These are phyloP conservation scores for Rafetus swinhoei DNA, from an alignment of 2,113 vertebrate species.

Conservation along the genomic window DNA sequence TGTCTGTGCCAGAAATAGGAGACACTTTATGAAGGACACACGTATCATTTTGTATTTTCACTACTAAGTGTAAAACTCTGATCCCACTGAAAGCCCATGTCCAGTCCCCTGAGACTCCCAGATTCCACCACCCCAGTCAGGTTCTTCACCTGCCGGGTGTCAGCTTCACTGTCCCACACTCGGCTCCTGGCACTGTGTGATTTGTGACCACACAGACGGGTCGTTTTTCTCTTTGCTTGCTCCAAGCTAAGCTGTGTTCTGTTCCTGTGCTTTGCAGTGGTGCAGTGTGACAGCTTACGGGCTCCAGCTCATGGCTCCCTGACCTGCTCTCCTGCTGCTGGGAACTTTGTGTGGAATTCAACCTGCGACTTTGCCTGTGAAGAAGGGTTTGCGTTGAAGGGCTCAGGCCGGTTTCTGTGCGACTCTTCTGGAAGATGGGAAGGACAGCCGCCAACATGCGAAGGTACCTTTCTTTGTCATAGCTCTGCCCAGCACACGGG, in stretches of 20 bases:
- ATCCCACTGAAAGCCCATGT: not conserved
- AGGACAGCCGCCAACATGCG: constrained; percentile 63
- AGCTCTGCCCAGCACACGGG: not conserved
- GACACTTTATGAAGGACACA: not conserved
- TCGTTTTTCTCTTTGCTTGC: not conserved
- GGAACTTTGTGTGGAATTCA: constrained; percentile 55
- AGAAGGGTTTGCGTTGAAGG: constrained; percentile 69
- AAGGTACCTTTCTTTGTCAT: constrained; percentile 51
- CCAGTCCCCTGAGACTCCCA: not conserved
- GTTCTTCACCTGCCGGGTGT: not conserved
- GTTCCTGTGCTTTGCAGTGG: constrained; percentile 25
- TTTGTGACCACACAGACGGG: not conserved
- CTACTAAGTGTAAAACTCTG: too few relatives aligned
- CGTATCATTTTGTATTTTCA: not conserved
- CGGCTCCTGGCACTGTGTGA: not conserved
- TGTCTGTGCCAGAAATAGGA: not conserved
- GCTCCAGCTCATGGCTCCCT: constrained; percentile 23
- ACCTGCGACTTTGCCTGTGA: constrained; percentile 76
- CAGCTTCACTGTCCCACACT: not conserved
- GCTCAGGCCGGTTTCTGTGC: constrained; percentile 62
- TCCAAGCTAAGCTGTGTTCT: not conserved
- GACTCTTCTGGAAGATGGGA: constrained; percentile 70
- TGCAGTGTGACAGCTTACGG: constrained; percentile 31
- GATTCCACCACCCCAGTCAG: not conserved
- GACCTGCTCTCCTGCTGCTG: constrained; percentile 44